Percentiles rank a stretch among this genome's conserved stretches.
Evolutionary conservation across 2,113 vertebrate species (phyloP).

Genomic region (Aptenodytes forsteri): DNA sequence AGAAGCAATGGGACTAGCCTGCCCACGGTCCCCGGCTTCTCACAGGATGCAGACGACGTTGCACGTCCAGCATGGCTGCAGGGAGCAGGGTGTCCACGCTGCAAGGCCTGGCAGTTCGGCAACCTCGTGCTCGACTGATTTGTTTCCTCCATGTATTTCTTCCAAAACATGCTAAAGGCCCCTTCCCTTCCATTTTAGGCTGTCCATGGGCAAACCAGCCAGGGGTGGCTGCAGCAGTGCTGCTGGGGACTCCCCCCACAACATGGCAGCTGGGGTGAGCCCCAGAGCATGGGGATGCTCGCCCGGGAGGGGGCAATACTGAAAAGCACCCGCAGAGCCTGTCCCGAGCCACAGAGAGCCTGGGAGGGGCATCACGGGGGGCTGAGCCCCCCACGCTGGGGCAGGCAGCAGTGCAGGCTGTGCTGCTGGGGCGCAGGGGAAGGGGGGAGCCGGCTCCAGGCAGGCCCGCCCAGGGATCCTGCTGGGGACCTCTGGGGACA

Average conservation of each 20-base stretch:
- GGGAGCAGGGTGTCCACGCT: not conserved
- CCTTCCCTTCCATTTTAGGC: not conserved
- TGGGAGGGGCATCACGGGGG: rapidly evolving
- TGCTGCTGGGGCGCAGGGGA: not conserved
- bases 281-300: not conserved
- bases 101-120: not conserved
- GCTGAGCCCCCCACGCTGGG: not conserved
- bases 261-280: not conserved
- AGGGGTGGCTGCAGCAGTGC: not conserved
- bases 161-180: not conserved
- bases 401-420: rapidly evolving
- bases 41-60: rapidly evolving
- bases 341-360: not conserved
- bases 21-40: not conserved
- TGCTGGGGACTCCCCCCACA: not conserved
- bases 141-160: not conserved
- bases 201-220: not conserved
- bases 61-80: rapidly evolving
- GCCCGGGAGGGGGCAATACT: not conserved
- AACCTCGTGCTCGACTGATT: rapidly evolving
- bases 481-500: not conserved
- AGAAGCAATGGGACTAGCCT: not conserved
- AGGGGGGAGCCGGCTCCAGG: rapidly evolving
- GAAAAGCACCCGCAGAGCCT: not conserved
- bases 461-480: not conserved